Base-by-base conservation (phyloP, 2,888 invertebrate species). In the Apodemia duryi region DNA sequence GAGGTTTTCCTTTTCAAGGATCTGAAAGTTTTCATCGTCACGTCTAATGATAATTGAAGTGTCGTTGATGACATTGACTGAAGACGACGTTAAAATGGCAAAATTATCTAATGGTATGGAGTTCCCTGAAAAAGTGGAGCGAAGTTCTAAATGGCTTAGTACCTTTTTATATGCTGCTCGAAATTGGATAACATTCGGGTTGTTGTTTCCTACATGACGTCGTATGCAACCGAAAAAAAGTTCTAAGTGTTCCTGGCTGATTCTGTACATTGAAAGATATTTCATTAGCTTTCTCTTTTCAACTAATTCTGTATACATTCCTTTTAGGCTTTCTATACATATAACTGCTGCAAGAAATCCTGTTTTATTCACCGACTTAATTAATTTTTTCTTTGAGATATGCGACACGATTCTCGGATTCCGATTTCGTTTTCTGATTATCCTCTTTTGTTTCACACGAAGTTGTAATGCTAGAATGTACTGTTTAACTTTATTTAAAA, bases 381-480 rank as follows among this genome's bases (percentile, higher is more conserved):
- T 46, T 1, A 63, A 35, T 51, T 63, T 63, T 46, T 63, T 28
- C 28, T 63, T 63, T 51, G 63, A 13, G n/a, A 63, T 63, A 1
- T 7, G 13, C 32, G 49, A 11, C 13, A 46, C 13, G 13, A 62
- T 62, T 46, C 13, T 41, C 9, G 62, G 49, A 10, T 62, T 6
- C 1, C 38, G 38, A 11, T 62, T 62, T 21, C 9, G 38, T 43
- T 28, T 43, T 62, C 21, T 62, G 11, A 62, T n/a, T 28, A 43
- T 62, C 41, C 61, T 43, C 41, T 10, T n/a, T 28, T 2, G 5
- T 62, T 62, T 43, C 13, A 10, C 7, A 43, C 46, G 28, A 11
- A 28, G 46, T 28, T 28, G n/a, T 11, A 62, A 41, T n/a, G 7
- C 41, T 2, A 62, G 21, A 41, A 62, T 61, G 38, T 61, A 61